phyloP scores from a whole-genome alignment of 2,797 vertebrate species.

The Glyptemys insculpta region DNA sequence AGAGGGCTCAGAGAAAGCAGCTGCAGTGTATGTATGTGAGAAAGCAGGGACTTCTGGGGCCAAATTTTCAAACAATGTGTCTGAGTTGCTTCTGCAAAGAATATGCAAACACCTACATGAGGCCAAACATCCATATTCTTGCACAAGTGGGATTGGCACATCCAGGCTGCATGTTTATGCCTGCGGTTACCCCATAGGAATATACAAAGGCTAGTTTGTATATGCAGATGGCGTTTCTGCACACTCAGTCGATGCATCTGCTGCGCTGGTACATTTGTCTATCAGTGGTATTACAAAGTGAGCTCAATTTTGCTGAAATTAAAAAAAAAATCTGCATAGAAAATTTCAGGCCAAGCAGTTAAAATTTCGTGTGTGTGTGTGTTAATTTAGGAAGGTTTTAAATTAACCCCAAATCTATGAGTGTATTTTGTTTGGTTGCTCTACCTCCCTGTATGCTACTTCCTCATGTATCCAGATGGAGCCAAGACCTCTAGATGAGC shows the following conservation, averaged over 20 bases:
- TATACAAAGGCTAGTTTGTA: neutral
- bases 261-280: neutral
- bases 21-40: neutral
- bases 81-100: neutral
- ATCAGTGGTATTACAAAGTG: neutral
- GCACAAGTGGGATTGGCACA: neutral
- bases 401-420: neutral
- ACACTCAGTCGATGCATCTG: neutral
- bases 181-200: neutral
- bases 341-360: no score
- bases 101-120: neutral
- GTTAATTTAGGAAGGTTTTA: neutral
- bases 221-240: neutral
- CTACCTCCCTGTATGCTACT: fast-evolving
- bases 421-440: neutral
- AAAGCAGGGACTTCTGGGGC: neutral
- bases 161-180: neutral
- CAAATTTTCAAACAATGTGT: neutral
- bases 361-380: no score
- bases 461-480: neutral
- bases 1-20: neutral
- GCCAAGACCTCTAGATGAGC: neutral
- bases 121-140: neutral
- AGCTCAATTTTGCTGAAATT: no score
- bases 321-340: no score